A percentile compares a stretch with the other conserved stretches of the same genome.
Evolutionary conservation across 2,113 vertebrate species (phyloP).

Genomic region (Cottus gobio): DNA sequence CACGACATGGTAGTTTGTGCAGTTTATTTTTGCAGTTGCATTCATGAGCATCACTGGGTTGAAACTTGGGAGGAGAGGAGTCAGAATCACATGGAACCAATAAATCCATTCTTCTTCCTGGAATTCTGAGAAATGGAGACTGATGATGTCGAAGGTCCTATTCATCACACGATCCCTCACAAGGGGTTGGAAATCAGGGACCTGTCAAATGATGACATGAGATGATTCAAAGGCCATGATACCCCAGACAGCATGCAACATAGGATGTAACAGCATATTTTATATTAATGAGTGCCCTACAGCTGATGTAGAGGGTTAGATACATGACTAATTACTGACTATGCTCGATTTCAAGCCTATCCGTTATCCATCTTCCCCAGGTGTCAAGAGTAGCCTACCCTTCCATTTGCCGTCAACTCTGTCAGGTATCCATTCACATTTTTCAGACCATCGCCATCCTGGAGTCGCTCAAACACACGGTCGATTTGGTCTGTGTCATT

Average conservation of each 20-base stretch:
- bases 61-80: conserved; percentile 54
- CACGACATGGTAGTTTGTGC: conserved; percentile 58
- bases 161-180: not conserved
- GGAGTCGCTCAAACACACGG: not conserved
- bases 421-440: not conserved
- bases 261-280: too few species aligned
- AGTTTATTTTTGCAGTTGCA: conserved; percentile 32
- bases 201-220: too few species aligned
- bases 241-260: too few species aligned
- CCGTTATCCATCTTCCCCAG: not conserved
- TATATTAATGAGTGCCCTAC: too few species aligned
- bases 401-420: not conserved
- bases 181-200: too few species aligned
- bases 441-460: not conserved
- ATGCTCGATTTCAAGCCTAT: not conserved
- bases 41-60: conserved; percentile 42
- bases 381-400: not conserved
- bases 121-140: not conserved
- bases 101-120: not conserved
- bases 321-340: not conserved
- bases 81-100: conserved; percentile 54
- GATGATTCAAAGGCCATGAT: too few species aligned
- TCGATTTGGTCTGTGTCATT: too few species aligned
- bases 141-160: not conserved
- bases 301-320: not conserved